phyloP scores from a whole-genome alignment of 2,888 invertebrate species.

The Drosophila yooni region DNA sequence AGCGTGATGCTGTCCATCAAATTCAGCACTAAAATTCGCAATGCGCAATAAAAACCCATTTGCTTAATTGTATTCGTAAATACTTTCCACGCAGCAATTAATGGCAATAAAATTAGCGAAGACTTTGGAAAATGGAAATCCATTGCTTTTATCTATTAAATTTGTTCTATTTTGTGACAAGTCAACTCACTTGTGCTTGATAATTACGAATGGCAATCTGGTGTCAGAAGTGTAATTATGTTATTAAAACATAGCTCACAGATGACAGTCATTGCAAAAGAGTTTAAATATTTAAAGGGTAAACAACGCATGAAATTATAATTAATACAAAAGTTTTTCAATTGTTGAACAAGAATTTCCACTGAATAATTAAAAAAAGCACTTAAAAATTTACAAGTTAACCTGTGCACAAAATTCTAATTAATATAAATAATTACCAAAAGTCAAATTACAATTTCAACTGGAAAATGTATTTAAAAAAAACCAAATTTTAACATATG shows the following conservation, averaged over 20 bases:
- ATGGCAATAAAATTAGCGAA: background rate
- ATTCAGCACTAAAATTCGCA: background rate
- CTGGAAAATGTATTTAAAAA: background rate
- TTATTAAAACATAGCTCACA: background rate
- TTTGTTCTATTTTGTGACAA: background rate
- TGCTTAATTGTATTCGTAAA: constrained; percentile 8
- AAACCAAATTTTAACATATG: background rate
- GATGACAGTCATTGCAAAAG: background rate
- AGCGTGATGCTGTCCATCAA: background rate
- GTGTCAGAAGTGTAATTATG: constrained; percentile 31
- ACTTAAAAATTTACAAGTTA: constrained; percentile 27
- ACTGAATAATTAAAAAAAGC: background rate
- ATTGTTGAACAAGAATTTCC: background rate
- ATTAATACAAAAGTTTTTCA: constrained; percentile 31
- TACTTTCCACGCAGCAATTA: background rate
- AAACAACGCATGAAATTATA: constrained; percentile 13
- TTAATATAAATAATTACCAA: constrained; percentile 24
- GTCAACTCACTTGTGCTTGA: background rate
- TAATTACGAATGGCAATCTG: constrained; percentile 48
- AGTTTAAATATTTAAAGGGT: constrained; percentile 32
- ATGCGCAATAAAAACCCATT: background rate
- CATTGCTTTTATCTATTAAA: background rate
- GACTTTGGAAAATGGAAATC: background rate
- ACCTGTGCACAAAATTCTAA: constrained; percentile 26
- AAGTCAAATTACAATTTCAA: background rate